phyloP scores from a whole-genome alignment of 2,888 invertebrate species.

The Plebejus melissa region DNA sequence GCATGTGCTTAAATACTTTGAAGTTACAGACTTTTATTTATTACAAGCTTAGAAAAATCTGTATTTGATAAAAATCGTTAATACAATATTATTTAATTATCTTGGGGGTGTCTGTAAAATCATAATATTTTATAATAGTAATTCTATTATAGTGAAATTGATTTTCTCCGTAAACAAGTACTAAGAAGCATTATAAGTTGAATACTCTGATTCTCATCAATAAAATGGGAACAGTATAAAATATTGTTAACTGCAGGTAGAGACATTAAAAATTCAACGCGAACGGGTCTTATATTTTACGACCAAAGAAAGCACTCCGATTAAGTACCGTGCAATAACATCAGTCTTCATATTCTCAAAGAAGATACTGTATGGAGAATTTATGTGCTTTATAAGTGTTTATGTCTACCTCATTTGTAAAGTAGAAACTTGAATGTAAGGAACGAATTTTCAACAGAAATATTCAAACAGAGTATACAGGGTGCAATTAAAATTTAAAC shows the following conservation, averaged over 20 bases:
- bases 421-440: background rate
- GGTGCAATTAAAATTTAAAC: too few relatives aligned
- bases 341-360: conserved; percentile 33
- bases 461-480: background rate
- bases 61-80: too few relatives aligned
- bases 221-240: conserved; percentile 19
- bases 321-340: conserved; percentile 40
- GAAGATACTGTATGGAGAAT: conserved; percentile 15
- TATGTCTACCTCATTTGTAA: background rate
- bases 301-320: conserved; percentile 38
- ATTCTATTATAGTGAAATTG: background rate
- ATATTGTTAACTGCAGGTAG: conserved; percentile 15
- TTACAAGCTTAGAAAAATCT: background rate
- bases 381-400: conserved; percentile 1
- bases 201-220: background rate
- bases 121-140: too few relatives aligned
- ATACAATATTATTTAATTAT: too few relatives aligned
- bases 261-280: conserved; percentile 27
- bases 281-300: conserved; percentile 37
- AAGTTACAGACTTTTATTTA: background rate
- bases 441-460: background rate
- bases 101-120: too few relatives aligned
- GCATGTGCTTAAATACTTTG: background rate
- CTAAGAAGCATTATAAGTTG: background rate
- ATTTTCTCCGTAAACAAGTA: background rate